Evolutionary conservation across 2,113 vertebrate species (phyloP), one percentile per base, ranked within the genome.

Genomic region (Corydoras sp.): DNA sequence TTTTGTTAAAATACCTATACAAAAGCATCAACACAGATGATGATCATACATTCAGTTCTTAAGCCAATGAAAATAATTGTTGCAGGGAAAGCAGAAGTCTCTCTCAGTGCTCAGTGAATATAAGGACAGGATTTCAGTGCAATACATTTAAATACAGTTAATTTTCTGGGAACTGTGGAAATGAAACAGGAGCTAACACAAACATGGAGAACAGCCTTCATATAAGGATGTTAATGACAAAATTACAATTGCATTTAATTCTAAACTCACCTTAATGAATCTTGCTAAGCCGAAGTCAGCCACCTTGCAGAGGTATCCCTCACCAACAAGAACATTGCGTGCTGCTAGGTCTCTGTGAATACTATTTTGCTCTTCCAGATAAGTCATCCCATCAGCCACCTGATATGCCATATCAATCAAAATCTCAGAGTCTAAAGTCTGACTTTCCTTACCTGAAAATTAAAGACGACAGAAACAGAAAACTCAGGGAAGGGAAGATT

Each of bases 241-340:
- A 43, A 43, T 43, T 43, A 43, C 7, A 43, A n/a, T 48, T 29
- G 29, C 10, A 53, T 7, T 12, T 12, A 68, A 12, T 14, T 55
- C 4, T 29, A 11, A 14, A 10, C 70, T 55, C 58, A 92, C 93
- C 92, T 93, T 91, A 74, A 92, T 84, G 24, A 93, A 71, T 66
- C 92, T 76, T 75, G 92, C 92, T 76, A 95, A 80, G 56, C 94
- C 93, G 3, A 95, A 94, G 81, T 95, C 93, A 0, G 91, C 92
- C 58, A 94, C 91, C 82, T 94, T 94, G 78, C 92, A 95, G 76
- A 89, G 82, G 74, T 88, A 85, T 77, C 91, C 85, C 1, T 88
- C 89, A 11, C 91, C 89, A 9, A 94, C 90, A 1, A 95, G 87
- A 55, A 93, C 85, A 14, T 95, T 94, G 60, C 93, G 88, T 10